These are phyloP conservation scores for Oreonectes daqikongensis DNA, from an alignment of 2,797 vertebrate species.

Conservation along the genomic window DNA sequence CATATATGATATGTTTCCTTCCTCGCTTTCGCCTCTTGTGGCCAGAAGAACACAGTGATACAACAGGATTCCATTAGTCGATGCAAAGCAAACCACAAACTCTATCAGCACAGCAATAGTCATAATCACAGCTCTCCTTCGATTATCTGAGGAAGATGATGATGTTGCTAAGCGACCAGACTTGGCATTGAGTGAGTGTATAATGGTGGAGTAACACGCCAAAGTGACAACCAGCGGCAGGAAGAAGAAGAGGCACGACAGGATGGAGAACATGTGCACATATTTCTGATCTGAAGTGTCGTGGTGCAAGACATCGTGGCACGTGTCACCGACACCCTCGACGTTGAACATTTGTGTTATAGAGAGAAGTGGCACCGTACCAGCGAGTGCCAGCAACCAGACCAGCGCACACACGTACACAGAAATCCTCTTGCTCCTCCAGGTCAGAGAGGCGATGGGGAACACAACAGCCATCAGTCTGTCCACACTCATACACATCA, in stretches of 20 bases:
- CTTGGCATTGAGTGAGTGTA: too few species aligned
- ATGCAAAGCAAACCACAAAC: conserved; percentile 87
- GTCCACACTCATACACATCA: conserved; percentile 86
- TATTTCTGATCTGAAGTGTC: conserved; percentile 47
- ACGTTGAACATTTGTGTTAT: conserved; percentile 76
- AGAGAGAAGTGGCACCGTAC: conserved; percentile 80
- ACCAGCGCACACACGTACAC: conserved; percentile 63
- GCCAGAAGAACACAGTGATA: conserved; percentile 78
- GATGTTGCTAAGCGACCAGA: background rate
- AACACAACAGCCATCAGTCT: conserved; percentile 87
- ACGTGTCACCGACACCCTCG: conserved; percentile 63
- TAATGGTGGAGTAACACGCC: too few species aligned
- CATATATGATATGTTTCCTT: conserved; percentile 77
- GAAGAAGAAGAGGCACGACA: conserved; percentile 67
- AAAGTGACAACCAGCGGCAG: too few species aligned
- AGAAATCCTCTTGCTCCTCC: conserved; percentile 77
- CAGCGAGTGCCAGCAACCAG: conserved; percentile 80
- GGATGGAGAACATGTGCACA: conserved; percentile 77
- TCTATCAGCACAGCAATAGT: conserved; percentile 80
- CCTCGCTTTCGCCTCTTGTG: rapidly evolving
- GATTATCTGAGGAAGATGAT: conserved; percentile 68
- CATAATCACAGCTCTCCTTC: conserved; percentile 79
- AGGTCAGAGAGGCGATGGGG: conserved; percentile 83
- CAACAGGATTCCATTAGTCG: conserved; percentile 84
- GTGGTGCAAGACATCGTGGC: conserved; percentile 67